Conservation (phyloP, 37 sponge, comb jelly and placozoan species). For the Aplysina aerophoba region DNA sequence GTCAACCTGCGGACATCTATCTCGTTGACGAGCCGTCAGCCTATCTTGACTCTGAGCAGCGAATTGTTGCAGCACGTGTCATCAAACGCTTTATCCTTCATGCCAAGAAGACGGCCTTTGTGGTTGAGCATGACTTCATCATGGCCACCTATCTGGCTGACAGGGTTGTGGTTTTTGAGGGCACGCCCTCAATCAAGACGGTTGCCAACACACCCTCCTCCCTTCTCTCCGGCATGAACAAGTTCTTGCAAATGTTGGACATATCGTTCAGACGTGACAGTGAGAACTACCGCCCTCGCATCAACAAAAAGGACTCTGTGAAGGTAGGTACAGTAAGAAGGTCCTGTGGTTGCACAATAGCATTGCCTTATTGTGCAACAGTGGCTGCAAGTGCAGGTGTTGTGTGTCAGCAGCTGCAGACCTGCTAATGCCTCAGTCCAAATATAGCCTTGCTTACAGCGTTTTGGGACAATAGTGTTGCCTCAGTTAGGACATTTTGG, state of each 20-base stretch:
- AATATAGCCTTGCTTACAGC: too few species aligned
- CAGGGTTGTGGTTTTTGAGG: conserved; percentile 97
- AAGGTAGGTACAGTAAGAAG: conserved; percentile 74
- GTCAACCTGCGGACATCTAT: conserved; percentile 98
- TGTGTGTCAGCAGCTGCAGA: too few species aligned
- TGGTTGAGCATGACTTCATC: conserved; percentile 99
- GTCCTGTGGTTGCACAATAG: not conserved
- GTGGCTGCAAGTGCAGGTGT: not conserved
- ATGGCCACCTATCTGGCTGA: conserved; percentile 99
- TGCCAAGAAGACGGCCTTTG: conserved; percentile 99
- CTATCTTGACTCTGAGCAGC: conserved; percentile 98
- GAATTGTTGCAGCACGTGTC: conserved; percentile 94
- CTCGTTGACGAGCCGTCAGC: conserved; percentile 99
- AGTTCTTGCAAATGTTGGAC: conserved; percentile 86
- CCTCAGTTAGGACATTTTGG: too few species aligned
- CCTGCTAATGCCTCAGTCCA: too few species aligned
- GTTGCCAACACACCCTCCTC: conserved; percentile 85
- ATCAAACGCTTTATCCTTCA: conserved; percentile 97
- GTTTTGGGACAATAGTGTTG: too few species aligned
- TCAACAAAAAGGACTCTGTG: conserved; percentile 96
- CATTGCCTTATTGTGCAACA: not conserved
- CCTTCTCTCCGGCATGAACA: conserved; percentile 94
- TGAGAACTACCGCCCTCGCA: conserved; percentile 90
- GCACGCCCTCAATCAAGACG: conserved; percentile 86
- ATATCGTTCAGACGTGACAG: conserved; percentile 98